Conservation (phyloP, 2,888 invertebrate genomes). For the Drosophila sordidapex region DNA sequence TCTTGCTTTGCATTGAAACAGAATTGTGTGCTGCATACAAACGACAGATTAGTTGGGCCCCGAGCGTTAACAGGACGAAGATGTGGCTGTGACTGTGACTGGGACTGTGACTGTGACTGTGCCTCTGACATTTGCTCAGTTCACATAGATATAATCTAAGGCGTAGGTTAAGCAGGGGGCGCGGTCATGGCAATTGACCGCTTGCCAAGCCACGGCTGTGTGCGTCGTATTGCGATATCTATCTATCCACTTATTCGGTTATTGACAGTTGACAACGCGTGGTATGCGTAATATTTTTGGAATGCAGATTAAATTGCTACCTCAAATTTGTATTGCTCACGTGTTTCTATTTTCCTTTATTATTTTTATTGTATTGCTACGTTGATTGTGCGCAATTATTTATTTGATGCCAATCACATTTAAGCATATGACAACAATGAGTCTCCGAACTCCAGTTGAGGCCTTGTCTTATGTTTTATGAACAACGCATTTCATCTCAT, state of each 20-base stretch:
- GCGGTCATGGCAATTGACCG: conserved; percentile 23
- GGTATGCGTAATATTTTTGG: conserved; percentile 68
- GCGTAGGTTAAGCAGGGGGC: conserved; percentile 31
- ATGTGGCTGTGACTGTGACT: conserved; percentile 18
- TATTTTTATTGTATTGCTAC: conserved; percentile 15
- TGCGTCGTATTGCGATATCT: conserved; percentile 11
- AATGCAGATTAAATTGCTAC: conserved; percentile 51
- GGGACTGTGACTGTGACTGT: conserved; percentile 19
- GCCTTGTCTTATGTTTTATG: conserved; percentile 12
- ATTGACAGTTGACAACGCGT: conserved; percentile 53
- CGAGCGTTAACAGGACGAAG: conserved; percentile 40
- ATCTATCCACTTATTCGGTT: conserved; percentile 30
- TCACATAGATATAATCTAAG: conserved; percentile 28
- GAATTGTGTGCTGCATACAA: conserved; percentile 66
- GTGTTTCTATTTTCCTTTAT: conserved; percentile 6
- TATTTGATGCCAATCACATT: conserved; percentile 45
- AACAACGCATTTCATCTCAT: conserved; percentile 15
- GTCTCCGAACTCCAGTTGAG: conserved; percentile 14
- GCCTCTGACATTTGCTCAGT: conserved; percentile 4
- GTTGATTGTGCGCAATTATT: conserved; percentile 43
- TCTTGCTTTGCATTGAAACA: conserved; percentile 22
- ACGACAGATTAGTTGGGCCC: conserved; percentile 65
- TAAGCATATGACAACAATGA: conserved; percentile 19
- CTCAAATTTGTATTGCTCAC: conserved; percentile 24
- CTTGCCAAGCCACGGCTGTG: conserved; percentile 12